These are phyloP conservation scores for Anagyrus pseudococci DNA, from an alignment of 2,888 invertebrate species.

Conservation along the genomic window DNA sequence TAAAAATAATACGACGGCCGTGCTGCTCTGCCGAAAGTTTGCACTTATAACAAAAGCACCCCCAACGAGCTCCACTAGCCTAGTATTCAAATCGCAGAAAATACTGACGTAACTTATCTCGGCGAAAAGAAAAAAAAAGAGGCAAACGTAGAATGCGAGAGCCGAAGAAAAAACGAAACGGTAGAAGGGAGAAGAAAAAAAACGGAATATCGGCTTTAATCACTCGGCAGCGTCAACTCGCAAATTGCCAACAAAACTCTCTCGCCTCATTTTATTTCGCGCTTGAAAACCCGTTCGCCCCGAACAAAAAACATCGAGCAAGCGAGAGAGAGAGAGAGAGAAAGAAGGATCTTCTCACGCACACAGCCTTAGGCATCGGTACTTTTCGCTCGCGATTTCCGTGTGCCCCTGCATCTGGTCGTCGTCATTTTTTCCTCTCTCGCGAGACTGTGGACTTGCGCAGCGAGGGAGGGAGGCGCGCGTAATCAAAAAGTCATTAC, in stretches of 20 bases:
- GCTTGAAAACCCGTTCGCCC: not conserved
- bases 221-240: constrained; percentile 17
- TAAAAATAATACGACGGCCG: no score
- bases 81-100: not conserved
- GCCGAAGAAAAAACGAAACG: not conserved
- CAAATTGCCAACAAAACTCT: constrained; percentile 23
- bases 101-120: not conserved
- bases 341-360: not conserved
- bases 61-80: not conserved
- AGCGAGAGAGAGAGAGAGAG: not conserved
- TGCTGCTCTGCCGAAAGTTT: no score
- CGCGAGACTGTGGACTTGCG: not conserved
- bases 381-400: not conserved
- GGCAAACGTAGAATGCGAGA: no score
- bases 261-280: constrained; percentile 7
- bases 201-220: constrained; percentile 16
- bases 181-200: not conserved
- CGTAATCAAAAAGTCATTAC: constrained; percentile 58
- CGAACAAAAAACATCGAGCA: not conserved
- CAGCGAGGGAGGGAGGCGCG: constrained; percentile 30
- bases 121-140: not conserved
- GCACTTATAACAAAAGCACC: no score
- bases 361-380: constrained; percentile 2
- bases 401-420: no score
- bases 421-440: no score